Evolutionary conservation across 1,140 invertebrate species (phyloP).

Genomic region (Pogonognathellus flavescens): DNA sequence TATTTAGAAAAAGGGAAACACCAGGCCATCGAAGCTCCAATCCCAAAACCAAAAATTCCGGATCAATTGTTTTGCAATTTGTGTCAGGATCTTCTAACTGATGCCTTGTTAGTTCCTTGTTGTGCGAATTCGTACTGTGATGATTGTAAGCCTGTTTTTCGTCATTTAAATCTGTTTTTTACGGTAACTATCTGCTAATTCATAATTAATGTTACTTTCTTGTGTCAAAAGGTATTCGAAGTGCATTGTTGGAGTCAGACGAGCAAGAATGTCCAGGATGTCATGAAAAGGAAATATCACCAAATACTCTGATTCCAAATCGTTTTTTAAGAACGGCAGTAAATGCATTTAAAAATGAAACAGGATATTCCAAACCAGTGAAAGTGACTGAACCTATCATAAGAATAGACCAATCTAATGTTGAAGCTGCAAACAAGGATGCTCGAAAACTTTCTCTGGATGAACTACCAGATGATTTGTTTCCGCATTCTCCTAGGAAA

Average conservation of each 20-base stretch:
- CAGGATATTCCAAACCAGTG: slow-evolving; percentile 78
- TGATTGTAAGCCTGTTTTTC: slow-evolving; percentile 83
- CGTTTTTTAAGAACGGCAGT: slow-evolving; percentile 89
- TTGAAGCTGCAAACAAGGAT: neutral
- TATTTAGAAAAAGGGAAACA: slow-evolving; percentile 81
- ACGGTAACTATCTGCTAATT: no score
- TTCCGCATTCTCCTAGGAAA: slow-evolving; percentile 66
- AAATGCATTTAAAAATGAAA: slow-evolving; percentile 89
- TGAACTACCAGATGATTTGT: slow-evolving; percentile 66
- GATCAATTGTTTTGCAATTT: slow-evolving; percentile 91
- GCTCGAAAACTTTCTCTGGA: slow-evolving; percentile 60
- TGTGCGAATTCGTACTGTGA: slow-evolving; percentile 98
- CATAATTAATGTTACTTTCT: no score
- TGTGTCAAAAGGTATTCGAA: slow-evolving; percentile 79
- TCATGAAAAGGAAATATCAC: slow-evolving; percentile 90
- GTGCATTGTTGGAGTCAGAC: slow-evolving; percentile 89
- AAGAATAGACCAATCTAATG: slow-evolving; percentile 3
- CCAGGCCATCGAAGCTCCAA: slow-evolving; percentile 71
- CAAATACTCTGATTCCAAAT: slow-evolving; percentile 93
- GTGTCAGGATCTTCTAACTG: slow-evolving; percentile 92
- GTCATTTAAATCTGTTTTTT: no score
- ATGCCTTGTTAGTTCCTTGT: slow-evolving; percentile 97
- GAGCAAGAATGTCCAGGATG: slow-evolving; percentile 95
- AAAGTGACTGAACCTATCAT: slow-evolving; percentile 58
- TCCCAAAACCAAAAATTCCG: slow-evolving; percentile 81